phyloP scores from a whole-genome alignment of 2,888 invertebrate species.

The Oegoconia quadripuncta region DNA sequence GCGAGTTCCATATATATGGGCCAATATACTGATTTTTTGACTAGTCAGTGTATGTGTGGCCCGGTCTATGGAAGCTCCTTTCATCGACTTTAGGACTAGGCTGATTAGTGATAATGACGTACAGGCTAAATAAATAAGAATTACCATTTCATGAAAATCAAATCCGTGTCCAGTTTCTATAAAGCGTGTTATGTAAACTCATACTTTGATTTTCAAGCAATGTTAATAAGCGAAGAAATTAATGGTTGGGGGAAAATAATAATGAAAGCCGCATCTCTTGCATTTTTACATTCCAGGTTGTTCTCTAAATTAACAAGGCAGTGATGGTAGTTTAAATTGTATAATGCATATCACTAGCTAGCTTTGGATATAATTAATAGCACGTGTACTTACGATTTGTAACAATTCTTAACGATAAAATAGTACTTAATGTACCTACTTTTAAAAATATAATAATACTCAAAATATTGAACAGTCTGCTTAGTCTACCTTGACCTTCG shows the following conservation, averaged over 20 bases:
- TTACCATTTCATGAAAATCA: background rate
- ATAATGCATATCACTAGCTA: slow-evolving; percentile 55
- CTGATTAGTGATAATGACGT: slow-evolving; percentile 6
- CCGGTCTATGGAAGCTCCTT: no score
- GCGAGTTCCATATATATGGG: no score
- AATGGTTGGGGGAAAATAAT: background rate
- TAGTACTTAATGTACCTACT: slow-evolving; percentile 30
- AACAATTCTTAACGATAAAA: slow-evolving; percentile 23
- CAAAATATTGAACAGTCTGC: background rate
- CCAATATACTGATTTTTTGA: no score
- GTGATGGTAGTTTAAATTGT: slow-evolving; percentile 9
- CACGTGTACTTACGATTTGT: slow-evolving; percentile 45
- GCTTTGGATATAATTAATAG: slow-evolving; percentile 41
- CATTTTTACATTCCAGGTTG: slow-evolving; percentile 22
- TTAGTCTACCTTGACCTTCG: no score
- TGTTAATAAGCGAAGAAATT: background rate
- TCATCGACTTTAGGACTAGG: background rate
- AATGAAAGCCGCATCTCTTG: background rate
- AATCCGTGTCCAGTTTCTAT: background rate
- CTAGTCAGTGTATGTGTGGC: no score
- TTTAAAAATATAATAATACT: slow-evolving; percentile 4
- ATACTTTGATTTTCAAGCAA: slow-evolving; percentile 1
- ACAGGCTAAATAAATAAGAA: background rate
- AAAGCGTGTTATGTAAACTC: background rate
- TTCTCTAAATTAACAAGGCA: slow-evolving; percentile 9